Base-by-base conservation (phyloP, 2,797 vertebrate species). In the Chelidonichthys spinosus region DNA sequence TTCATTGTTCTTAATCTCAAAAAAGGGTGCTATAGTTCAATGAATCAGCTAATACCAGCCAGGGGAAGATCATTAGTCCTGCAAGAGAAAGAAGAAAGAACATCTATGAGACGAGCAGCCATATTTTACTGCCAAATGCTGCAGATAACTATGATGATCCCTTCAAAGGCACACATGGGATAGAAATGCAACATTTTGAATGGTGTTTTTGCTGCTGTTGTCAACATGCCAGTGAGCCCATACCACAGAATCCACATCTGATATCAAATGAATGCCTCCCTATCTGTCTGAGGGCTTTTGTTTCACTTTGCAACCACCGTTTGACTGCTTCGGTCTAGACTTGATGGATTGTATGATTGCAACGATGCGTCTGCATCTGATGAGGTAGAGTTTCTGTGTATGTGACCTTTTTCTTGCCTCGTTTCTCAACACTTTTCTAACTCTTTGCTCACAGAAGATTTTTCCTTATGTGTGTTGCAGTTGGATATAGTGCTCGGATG, bases 341-440 rank as follows among this genome's bases (percentile, higher is more conserved):
- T 33, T 52, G 49, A 72, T 74, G 25, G 54, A 74, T 69, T 76
- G 55, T 36, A 44, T 37, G 32, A 71, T 63, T 49, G 76, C 11
- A 55, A 44, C 37, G 11, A 2, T 36, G 32, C 1, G 17, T 72
- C 63, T 67, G 33, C 32, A 39, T 74, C 49, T 40, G 46, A 72
- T 71, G 58, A 55, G 58, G 36, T 69, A 14, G 61, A 50, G 76
- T 82, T 70, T 35, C 66, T 32, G 36, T 18, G 40, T 58, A 39
- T 63, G 32, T 61, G 65, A 75, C 66, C 78, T 61, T 50, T 25
- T 69, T n/a, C 35, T 32, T 68, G 15, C 65, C 68, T 53, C 33
- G 62, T 36, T 44, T n/a, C 55, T 65, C 17, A 40, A 50, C 52
- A 37, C 50, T 67, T 35, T 60, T 43, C 25, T 4, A 25, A 33